Conservation (phyloP, 2,113 vertebrate genomes). For the Microtus pennsylvanicus region DNA sequence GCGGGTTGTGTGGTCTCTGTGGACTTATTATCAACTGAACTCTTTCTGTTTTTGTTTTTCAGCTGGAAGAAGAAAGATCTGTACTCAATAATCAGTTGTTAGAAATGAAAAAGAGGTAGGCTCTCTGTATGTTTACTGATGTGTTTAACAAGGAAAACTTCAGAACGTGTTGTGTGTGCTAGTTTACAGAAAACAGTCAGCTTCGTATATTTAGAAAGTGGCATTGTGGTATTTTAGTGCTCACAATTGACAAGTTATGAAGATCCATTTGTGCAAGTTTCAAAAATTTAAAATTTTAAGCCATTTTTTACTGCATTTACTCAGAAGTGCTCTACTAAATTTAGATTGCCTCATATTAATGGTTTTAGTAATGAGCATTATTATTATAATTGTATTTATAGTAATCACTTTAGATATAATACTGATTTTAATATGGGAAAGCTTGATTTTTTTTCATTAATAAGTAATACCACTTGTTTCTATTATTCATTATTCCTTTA, state of each 20-base stretch:
- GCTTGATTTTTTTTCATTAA: not conserved
- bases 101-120: conserved; percentile 97
- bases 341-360: conserved; percentile 22
- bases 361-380: conserved; percentile 57
- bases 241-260: not conserved
- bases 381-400: conserved; percentile 11
- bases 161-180: not conserved
- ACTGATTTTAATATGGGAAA: conserved; percentile 1
- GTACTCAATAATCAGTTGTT: conserved; percentile 94
- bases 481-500: not conserved
- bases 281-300: not conserved
- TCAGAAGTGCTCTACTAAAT: conserved; percentile 20
- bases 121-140: not conserved
- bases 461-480: not conserved
- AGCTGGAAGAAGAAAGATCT: conserved; percentile 95
- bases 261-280: not conserved
- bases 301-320: not conserved
- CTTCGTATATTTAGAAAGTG: not conserved
- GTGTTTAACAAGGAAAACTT: not conserved
- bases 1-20: not conserved
- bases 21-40: not conserved
- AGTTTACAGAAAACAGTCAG: not conserved
- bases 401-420: not conserved
- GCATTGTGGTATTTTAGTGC: conserved; percentile 11
- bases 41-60: conserved; percentile 54